These are phyloP conservation scores for Melieria crassipennis DNA, from an alignment of 2,888 invertebrate species.

Conservation along the genomic window DNA sequence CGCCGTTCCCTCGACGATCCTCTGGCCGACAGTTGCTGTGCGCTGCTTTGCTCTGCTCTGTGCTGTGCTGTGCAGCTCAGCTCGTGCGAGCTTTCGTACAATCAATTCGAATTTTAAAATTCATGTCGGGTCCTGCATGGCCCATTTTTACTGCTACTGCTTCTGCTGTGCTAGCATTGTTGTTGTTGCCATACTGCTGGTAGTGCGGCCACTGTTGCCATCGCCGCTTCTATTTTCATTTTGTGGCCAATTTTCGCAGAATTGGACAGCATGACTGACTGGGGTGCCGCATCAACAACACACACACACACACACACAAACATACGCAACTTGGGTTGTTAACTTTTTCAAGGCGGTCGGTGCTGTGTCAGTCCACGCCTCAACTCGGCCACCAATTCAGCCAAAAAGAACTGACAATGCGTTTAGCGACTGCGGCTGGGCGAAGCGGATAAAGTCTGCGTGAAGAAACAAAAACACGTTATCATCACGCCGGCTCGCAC, in stretches of 20 bases:
- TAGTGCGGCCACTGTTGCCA: slow-evolving; percentile 20
- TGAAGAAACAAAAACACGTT: too few relatives aligned
- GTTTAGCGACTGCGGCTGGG: too few relatives aligned
- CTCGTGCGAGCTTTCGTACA: slow-evolving; percentile 27
- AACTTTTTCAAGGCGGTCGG: too few relatives aligned
- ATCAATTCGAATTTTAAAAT: slow-evolving; percentile 39
- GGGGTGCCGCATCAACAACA: background rate
- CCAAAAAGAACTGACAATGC: too few relatives aligned
- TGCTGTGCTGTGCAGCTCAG: too few relatives aligned
- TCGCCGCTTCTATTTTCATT: slow-evolving; percentile 17
- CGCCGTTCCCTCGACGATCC: too few relatives aligned
- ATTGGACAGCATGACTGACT: background rate
- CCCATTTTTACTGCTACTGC: slow-evolving; percentile 12
- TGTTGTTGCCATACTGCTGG: background rate
- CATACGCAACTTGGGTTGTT: background rate
- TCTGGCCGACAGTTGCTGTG: too few relatives aligned
- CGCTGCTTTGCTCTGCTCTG: background rate
- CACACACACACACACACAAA: background rate
- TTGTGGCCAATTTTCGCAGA: slow-evolving; percentile 28
- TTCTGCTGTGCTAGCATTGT: slow-evolving; percentile 2
- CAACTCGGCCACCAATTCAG: too few relatives aligned
- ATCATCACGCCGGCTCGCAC: too few relatives aligned
- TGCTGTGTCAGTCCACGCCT: too few relatives aligned
- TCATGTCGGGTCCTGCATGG: slow-evolving; percentile 32
- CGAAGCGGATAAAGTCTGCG: too few relatives aligned